phyloP scores from a whole-genome alignment of 2,797 vertebrate species.

The Cossypha caffra region DNA sequence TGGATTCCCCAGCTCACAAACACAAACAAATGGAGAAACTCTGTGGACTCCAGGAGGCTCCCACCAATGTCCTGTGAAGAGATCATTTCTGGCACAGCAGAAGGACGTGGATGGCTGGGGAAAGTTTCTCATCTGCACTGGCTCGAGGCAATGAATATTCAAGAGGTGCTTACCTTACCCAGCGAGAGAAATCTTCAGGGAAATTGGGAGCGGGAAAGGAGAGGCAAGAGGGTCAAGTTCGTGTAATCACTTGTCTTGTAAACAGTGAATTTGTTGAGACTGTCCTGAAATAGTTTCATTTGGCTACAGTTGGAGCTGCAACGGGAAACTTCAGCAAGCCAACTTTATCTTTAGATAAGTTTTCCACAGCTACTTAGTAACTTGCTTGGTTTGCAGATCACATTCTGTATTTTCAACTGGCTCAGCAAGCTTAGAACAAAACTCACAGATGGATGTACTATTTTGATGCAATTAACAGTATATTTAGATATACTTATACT shows the following conservation, averaged over 20 bases:
- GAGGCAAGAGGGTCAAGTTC: neutral
- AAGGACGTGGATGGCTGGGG: neutral
- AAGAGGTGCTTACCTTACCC: slow-evolving; percentile 64
- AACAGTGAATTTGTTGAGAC: neutral
- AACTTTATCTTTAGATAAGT: slow-evolving; percentile 4
- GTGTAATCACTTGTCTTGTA: neutral
- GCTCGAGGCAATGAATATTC: slow-evolving; percentile 18
- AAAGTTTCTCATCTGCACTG: slow-evolving; percentile 34
- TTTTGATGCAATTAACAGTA: slow-evolving; percentile 57
- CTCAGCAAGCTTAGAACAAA: slow-evolving; percentile 60
- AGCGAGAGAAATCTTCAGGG: slow-evolving; percentile 1
- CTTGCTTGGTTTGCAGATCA: slow-evolving; percentile 65
- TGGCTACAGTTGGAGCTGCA: neutral
- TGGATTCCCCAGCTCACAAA: slow-evolving; percentile 7
- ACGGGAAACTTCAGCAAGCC: neutral
- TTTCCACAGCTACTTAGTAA: slow-evolving; percentile 43
- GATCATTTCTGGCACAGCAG: slow-evolving; percentile 55
- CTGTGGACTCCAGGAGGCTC: neutral
- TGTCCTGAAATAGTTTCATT: neutral
- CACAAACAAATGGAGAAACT: slow-evolving; percentile 25
- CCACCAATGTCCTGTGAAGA: slow-evolving; percentile 19
- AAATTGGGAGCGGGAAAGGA: slow-evolving; percentile 27
- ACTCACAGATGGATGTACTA: slow-evolving; percentile 62
- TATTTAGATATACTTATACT: slow-evolving; percentile 60
- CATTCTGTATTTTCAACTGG: slow-evolving; percentile 48